Percentiles rank a stretch among this genome's conserved stretches.
These are phyloP conservation scores for Brienomyrus longianalis DNA, from an alignment of 2,113 vertebrate genomes.

Conservation along the genomic window DNA sequence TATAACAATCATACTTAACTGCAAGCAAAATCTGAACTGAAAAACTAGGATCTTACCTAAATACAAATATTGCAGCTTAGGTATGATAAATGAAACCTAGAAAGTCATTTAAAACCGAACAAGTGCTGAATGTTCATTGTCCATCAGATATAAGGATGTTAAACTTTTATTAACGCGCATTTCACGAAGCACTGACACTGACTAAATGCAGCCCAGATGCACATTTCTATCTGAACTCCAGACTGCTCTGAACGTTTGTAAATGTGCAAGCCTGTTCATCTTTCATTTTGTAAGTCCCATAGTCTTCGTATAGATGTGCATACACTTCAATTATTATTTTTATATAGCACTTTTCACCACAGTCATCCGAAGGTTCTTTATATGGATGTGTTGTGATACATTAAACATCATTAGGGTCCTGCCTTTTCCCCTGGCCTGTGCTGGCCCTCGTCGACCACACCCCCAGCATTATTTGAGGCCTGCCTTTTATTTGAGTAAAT, in stretches of 20 bases:
- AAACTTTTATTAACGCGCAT: not conserved
- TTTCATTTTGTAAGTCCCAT: not conserved
- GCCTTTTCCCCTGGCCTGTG: not conserved
- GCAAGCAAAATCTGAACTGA: not conserved
- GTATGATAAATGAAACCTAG: not conserved
- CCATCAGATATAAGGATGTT: not conserved
- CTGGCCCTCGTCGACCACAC: not conserved
- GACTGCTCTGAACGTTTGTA: not conserved
- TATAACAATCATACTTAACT: not conserved
- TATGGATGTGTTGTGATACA: too few relatives aligned
- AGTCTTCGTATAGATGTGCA: not conserved
- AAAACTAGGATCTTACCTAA: not conserved
- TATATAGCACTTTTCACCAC: too few relatives aligned
- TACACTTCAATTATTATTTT: too few relatives aligned
- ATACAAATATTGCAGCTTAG: not conserved
- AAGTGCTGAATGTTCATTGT: not conserved
- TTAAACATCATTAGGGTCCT: not conserved
- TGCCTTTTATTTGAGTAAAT: not conserved
- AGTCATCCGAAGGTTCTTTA: too few relatives aligned
- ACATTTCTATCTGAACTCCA: not conserved
- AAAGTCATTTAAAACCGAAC: not conserved
- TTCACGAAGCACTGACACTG: not conserved
- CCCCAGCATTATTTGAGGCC: not conserved
- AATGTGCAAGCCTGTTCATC: not conserved
- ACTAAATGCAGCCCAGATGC: not conserved